Percentiles rank a stretch among this genome's conserved stretches.
These are phyloP conservation scores for Anarhynchus alexandrinus DNA, from an alignment of 2,113 vertebrate genomes.

Conservation along the genomic window DNA sequence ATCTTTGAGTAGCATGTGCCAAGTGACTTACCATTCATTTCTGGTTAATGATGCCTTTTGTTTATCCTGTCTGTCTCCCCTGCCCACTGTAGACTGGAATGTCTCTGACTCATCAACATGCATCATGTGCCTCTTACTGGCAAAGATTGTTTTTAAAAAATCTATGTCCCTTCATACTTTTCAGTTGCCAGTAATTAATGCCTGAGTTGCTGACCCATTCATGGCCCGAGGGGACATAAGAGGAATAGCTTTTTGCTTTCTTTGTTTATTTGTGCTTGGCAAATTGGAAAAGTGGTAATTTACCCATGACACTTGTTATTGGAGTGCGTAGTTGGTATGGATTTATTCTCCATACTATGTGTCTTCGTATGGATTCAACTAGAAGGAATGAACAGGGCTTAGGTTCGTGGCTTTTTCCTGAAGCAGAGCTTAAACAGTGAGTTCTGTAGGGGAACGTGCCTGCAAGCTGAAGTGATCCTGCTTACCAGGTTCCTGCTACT, in stretches of 20 bases:
- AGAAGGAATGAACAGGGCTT: neutral
- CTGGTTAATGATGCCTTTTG: neutral
- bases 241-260: constrained; percentile 27
- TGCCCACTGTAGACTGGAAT: neutral
- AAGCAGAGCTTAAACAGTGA: neutral
- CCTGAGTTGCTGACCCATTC: neutral
- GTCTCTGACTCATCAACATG: constrained; percentile 15
- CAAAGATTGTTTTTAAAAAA: constrained; percentile 5
- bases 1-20: neutral
- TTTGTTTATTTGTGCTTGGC: constrained; percentile 16
- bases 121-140: neutral
- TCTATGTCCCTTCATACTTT: neutral
- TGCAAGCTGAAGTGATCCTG: neutral
- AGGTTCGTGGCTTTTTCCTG: neutral
- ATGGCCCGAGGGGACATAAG: neutral
- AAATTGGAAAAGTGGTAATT: constrained; percentile 35
- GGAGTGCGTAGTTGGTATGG: neutral
- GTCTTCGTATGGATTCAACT: neutral
- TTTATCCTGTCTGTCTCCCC: neutral
- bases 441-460: neutral
- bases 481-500: constrained; percentile 18
- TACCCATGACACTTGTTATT: neutral
- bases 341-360: neutral
- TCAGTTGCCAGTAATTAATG: constrained; percentile 20
- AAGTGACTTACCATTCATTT: neutral